These are phyloP conservation scores for Gonioctena quinquepunctata DNA, from an alignment of 1,140 invertebrate species.

Conservation along the genomic window DNA sequence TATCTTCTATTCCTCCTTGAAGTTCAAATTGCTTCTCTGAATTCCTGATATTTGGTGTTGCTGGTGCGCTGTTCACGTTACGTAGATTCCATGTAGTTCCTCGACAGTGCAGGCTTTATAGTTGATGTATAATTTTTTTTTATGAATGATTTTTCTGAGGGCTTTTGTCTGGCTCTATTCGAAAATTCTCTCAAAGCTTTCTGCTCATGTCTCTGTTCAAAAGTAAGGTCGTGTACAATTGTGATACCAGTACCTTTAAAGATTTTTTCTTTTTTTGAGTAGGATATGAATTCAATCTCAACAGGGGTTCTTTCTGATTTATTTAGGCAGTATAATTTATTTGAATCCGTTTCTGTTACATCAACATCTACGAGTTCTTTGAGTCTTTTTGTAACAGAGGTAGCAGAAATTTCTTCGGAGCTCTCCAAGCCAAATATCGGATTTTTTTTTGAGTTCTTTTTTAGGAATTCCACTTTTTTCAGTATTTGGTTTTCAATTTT, in stretches of 20 bases:
- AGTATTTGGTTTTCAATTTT: conserved; percentile 9
- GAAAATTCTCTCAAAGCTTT: too few species aligned
- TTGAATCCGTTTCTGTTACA: not conserved
- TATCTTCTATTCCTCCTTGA: too few species aligned
- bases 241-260: conserved; percentile 1
- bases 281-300: conserved; percentile 2
- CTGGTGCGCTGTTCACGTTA: too few species aligned
- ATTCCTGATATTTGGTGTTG: too few species aligned
- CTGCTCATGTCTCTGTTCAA: too few species aligned
- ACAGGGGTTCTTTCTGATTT: not conserved
- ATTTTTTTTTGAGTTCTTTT: conserved; percentile 10
- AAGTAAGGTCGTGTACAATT: conserved; percentile 12
- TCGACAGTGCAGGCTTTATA: too few species aligned
- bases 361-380: conserved; percentile 3
- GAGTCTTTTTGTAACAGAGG: conserved; percentile 6
- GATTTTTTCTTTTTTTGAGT: not conserved
- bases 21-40: too few species aligned
- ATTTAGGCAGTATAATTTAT: too few species aligned
- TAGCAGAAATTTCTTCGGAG: conserved; percentile 6
- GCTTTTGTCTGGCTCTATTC: too few species aligned
- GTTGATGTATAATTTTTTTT: too few species aligned
- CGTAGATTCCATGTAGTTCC: too few species aligned
- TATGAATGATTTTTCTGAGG: too few species aligned
- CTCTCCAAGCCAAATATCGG: conserved; percentile 1
- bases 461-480: not conserved